Evolutionary conservation across 2,888 invertebrate species (phyloP), one percentile per base, ranked within the genome.

Genomic region (Amblyjoppa fuscipennis): DNA sequence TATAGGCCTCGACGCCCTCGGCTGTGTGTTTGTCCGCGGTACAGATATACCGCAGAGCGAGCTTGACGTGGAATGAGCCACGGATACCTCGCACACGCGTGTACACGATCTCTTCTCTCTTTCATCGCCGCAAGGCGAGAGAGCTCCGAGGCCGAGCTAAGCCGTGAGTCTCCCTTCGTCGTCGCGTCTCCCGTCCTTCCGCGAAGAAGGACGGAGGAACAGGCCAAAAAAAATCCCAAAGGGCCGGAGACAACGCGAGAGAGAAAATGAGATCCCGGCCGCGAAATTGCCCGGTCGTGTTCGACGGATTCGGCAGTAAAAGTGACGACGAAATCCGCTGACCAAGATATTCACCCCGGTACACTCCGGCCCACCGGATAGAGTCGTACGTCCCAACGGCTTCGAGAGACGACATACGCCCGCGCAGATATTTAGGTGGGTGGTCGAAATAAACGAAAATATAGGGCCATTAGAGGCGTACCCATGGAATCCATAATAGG

Each of bases 261-360:
- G 51, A 53, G 53, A 71, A 56, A 66, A 74, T 81, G 66, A 75
- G 56, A 49, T 64, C 53, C 64, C 64, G 16, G 77, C 83, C 66
- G 83, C 82, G 81, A 83, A 88, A 88, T 88, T 87, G 82, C 82
- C 85, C 75, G 81, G 70, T 69, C 86, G 74, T 84, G 83, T 87
- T 88, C 84, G 81, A 66, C 83, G 20, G 34, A 31, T 64, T 64
- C 73, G 84, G 85, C 81, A 85, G 81, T 86, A 83, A 83, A 84
- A 88, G 84, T 82, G 80, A 84, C 81, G 83, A 49, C 68, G 74
- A 88, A 87, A 88, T 88, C 81, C 87, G 88, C 88, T 88, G 87
- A 88, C 88, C 88, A 87, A 88, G 87, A 88, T 88, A 88, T 87
- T 85, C 81, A 78, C 81, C 71, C 79, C 45, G 7, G 75, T 70